Conservation (phyloP, 2,888 invertebrate genomes). For the Spialia ferax region DNA sequence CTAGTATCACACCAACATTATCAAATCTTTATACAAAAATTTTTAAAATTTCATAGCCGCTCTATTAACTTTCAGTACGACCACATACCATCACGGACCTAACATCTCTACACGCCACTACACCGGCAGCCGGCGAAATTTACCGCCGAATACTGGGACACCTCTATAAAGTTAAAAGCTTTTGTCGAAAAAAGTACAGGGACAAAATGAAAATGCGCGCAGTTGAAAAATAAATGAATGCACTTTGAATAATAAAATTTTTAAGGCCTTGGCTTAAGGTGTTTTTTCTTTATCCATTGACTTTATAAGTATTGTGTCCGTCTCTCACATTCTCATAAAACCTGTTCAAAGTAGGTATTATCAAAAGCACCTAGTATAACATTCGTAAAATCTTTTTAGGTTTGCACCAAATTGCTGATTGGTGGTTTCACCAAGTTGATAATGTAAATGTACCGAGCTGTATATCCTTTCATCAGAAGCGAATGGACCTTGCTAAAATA, state of each 20-base stretch:
- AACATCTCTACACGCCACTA: conserved; percentile 3
- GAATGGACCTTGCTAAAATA: too few species aligned
- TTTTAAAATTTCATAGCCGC: background rate
- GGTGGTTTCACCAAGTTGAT: too few species aligned
- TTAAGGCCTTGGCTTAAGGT: too few species aligned
- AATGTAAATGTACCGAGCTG: too few species aligned
- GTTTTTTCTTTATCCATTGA: too few species aligned
- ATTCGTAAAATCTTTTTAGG: too few species aligned
- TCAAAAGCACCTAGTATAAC: too few species aligned
- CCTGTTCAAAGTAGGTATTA: too few species aligned
- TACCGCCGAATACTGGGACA: conserved; percentile 62
- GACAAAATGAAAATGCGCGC: conserved; percentile 62
- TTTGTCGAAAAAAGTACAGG: conserved; percentile 71
- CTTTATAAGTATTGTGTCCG: too few species aligned
- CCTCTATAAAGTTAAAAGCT: conserved; percentile 82
- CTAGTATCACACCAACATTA: background rate
- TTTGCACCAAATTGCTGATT: too few species aligned
- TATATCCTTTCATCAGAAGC: too few species aligned
- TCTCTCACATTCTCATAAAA: too few species aligned
- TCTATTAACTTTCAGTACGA: background rate
- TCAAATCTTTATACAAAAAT: background rate
- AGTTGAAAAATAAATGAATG: conserved; percentile 45
- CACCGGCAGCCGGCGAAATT: conserved; percentile 53
- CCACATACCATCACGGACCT: background rate
- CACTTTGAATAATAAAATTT: background rate